These are phyloP conservation scores for Leptarthrus brevirostris DNA, from an alignment of 2,888 invertebrate genomes.

Conservation along the genomic window DNA sequence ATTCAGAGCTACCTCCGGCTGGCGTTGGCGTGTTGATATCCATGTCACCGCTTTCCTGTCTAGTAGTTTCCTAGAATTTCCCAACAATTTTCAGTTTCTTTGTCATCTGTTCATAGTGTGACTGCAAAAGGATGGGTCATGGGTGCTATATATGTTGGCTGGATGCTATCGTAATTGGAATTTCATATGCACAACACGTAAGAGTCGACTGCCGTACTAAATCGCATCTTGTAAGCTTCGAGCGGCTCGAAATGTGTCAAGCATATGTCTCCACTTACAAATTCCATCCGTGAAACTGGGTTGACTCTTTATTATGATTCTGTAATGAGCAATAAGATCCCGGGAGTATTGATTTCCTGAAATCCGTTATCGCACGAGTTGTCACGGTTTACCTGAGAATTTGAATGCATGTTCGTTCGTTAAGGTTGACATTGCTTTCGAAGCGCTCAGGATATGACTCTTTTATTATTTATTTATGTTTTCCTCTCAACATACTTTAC, in stretches of 20 bases:
- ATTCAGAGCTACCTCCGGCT: slow-evolving; percentile 4
- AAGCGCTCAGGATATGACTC: too few species aligned
- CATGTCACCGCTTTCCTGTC: slow-evolving; percentile 43
- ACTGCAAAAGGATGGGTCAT: slow-evolving; percentile 24
- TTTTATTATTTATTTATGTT: too few species aligned
- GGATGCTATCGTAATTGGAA: slow-evolving; percentile 30
- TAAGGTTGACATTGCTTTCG: neutral
- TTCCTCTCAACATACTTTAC: too few species aligned
- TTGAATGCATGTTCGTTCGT: neutral
- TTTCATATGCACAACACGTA: slow-evolving; percentile 37
- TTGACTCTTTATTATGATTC: slow-evolving; percentile 39
- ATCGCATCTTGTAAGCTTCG: slow-evolving; percentile 35
- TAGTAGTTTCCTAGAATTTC: neutral
- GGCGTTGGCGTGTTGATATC: slow-evolving; percentile 28
- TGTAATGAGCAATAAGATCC: slow-evolving; percentile 24
- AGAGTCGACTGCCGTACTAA: slow-evolving; percentile 13
- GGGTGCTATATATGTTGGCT: too few species aligned
- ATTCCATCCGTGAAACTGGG: slow-evolving; percentile 24
- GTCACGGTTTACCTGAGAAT: slow-evolving; percentile 28
- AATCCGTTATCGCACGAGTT: slow-evolving; percentile 19
- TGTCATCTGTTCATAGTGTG: slow-evolving; percentile 28
- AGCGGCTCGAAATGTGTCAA: slow-evolving; percentile 28
- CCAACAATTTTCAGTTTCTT: neutral
- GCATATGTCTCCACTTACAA: slow-evolving; percentile 32
- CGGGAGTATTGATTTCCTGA: slow-evolving; percentile 24